These are phyloP conservation scores for Himantopus leucocephalus DNA, from an alignment of 2,113 vertebrate species.

Conservation along the genomic window DNA sequence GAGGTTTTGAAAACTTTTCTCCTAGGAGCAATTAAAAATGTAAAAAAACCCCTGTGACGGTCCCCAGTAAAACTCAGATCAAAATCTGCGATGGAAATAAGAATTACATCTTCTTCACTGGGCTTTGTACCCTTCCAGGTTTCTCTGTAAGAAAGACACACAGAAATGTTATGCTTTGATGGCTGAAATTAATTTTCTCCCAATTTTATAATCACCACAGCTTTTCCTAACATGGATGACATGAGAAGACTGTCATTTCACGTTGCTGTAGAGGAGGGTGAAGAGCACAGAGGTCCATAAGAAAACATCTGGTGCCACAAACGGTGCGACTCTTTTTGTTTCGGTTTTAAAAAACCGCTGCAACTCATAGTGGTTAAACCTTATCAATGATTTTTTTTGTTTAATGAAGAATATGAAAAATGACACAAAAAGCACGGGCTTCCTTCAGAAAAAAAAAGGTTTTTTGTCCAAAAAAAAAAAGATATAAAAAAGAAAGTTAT, in stretches of 20 bases:
- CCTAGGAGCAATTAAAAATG: not conserved
- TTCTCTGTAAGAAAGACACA: not conserved
- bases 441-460: not conserved
- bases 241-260: not conserved
- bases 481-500: not conserved
- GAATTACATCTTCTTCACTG: not conserved
- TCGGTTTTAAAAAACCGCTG: not conserved
- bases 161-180: not conserved
- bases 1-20: not conserved
- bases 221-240: not conserved
- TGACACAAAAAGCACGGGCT: fast-evolving
- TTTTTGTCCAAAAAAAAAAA: not conserved
- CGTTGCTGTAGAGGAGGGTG: not conserved
- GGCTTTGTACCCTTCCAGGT: not conserved
- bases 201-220: not conserved
- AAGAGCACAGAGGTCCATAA: not conserved
- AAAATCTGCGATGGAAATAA: not conserved
- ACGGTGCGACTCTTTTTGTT: not conserved
- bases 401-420: not conserved
- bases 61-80: not conserved
- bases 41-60: not conserved
- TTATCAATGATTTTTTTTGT: not conserved
- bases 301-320: fast-evolving
- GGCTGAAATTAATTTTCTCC: not conserved
- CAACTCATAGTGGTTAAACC: not conserved